Evolutionary conservation across 2,797 vertebrate species (phyloP), one percentile per base, ranked within the genome.

Genomic region (Hoplostethus mediterraneus): DNA sequence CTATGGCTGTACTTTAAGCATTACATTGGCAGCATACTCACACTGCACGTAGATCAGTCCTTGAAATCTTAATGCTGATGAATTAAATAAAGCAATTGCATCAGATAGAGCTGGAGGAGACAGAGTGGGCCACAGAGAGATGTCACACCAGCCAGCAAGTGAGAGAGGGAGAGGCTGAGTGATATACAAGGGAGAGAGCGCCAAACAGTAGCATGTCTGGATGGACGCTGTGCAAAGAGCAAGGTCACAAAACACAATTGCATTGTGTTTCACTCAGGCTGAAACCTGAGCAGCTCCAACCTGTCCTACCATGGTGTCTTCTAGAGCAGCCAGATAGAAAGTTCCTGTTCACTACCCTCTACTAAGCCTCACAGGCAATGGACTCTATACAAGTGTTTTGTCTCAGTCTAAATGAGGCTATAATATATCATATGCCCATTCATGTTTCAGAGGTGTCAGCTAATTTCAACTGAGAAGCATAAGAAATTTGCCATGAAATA

Each of bases 231-330:
- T 62, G 75, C 66, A 87, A 82, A 80, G 79, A 90, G 82, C 72
- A 87, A 89, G 83, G 85, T 91, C 84, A 90, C 67, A 72, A 83
- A 86, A 86, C 69, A 66, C 67, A 60, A 78, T 74, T 90, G 89
- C 90, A 90, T 93, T 91, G 84, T 87, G 81, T 93, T 93, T 91
- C 88, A 85, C 69, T 76, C 69, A 63, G 82, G 58, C 64, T 89
- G 91, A 91, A 95, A 94, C 88, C 87, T 79, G 89, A 94, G 85
- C 67, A 49, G 70, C 42, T 13, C 42, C 30, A n/a, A 14, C 40
- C 9, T 80, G 71, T 90, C 85, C 81, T 71, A 63, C 78, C 58
- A 69, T 21, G 21, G 21, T 21, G 21, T 21, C 21, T 21, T 21
- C 21, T 21, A 21, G 21, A 21, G 21, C 21, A 21, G 21, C 59